Base-by-base conservation (phyloP, 1,140 invertebrate species). In the Camponotus floridanus region DNA sequence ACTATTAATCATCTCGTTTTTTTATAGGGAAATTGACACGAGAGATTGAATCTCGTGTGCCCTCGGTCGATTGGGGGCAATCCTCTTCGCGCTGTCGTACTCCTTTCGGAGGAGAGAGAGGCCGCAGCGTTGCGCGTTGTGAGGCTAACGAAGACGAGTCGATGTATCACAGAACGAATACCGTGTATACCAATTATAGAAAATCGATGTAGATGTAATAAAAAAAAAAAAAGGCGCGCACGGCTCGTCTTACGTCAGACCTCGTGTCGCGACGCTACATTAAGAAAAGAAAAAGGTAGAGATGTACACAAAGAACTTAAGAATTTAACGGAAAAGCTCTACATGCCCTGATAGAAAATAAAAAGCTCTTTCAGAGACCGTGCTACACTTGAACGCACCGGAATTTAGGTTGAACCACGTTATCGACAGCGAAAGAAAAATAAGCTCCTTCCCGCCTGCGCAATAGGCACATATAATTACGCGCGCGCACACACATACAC, bases 351-450 rank as follows among this genome's bases (percentile, higher is more conserved):
- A 87, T 88, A 90, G 73, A 74, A 76, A 88, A 73, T 59, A 74
- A 76, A 90, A 91, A 87, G 83, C 78, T 88, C 83, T 90, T 91
- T 94, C 92, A 94, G 94, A 95, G 93, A 94, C 93, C 92, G 91
- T 94, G 94, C 91, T 93, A 94, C 94, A 92, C 94, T 95, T 94
- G 93, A 94, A 94, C 88, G 89, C 88, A 92, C 91, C 90, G 91
- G 91, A 83, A 87, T 92, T 83, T 92, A 85, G 90, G 90, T 95
- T 94, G 93, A 91, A 92, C 94, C 94, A 95, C 91, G 92, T 93
- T 94, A 92, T 91, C 92, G 76, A 91, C 94, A 93, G 91, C 91
- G 88, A 91, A 93, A 90, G 33, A 70, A 92, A 90, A 89, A 91
- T 65, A 91, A 92, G 88, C 91, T 87, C 90, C 89, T 86, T 45